Conservation (phyloP, 2,797 vertebrate genomes). For the Gymnothorax javanicus region DNA sequence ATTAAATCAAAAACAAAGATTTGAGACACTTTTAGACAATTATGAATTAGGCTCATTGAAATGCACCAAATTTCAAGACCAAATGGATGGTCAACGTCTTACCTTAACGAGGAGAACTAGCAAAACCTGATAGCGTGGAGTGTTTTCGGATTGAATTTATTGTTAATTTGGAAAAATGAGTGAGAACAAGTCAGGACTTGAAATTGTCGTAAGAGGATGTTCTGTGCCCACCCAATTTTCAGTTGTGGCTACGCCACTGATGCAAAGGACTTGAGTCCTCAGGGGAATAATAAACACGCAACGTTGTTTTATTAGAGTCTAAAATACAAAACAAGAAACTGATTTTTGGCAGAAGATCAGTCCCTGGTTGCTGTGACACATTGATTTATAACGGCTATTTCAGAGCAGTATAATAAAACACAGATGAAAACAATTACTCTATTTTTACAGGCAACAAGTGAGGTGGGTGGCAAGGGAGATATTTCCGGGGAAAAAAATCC, state of each 20-base stretch:
- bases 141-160: too few relatives aligned
- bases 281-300: conserved; percentile 35
- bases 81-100: too few relatives aligned
- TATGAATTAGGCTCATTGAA: too few relatives aligned
- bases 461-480: conserved; percentile 85
- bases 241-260: neutral
- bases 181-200: too few relatives aligned
- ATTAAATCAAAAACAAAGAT: too few relatives aligned
- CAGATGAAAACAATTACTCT: conserved; percentile 88
- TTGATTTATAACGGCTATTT: conserved; percentile 83
- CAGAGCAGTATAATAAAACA: conserved; percentile 69
- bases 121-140: too few relatives aligned
- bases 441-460: conserved; percentile 86
- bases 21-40: too few relatives aligned
- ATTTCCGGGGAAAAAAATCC: conserved; percentile 62
- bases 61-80: too few relatives aligned
- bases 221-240: too few relatives aligned
- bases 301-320: conserved; percentile 41
- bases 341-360: conserved; percentile 51
- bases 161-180: too few relatives aligned
- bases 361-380: conserved; percentile 61
- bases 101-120: too few relatives aligned
- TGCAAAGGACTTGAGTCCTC: conserved; percentile 22
- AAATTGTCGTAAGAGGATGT: too few relatives aligned
- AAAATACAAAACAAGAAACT: conserved; percentile 41